Evolutionary conservation across 2,888 invertebrate species (phyloP), one percentile per base, ranked within the genome.

Genomic region (Zelleria hepariella): DNA sequence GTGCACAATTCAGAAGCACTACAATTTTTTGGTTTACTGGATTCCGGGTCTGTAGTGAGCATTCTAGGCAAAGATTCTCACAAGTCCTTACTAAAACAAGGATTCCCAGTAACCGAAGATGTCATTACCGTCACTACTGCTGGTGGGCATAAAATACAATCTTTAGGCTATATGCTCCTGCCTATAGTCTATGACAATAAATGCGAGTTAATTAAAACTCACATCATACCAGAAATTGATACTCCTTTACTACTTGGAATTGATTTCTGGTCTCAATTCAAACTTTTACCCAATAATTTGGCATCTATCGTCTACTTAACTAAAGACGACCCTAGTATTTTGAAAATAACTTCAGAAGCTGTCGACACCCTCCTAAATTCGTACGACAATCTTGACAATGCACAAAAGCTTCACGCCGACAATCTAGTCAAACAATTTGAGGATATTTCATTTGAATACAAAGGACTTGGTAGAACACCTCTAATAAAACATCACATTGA

Each of bases 381-480:
- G 5, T 60, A 62, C 25, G 57, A 60, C 7, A 51, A 60, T 8
- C 51, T 65, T 8, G 21, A 24, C 42, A 42, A 58, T 3, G 42
- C 32, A 5, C 60, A 64, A 27, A 60, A 59, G 57, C 5, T 15
- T 0, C 32, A 59, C 6, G 63, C 62, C 6, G 60, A 63, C 47
- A 47, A 62, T 1, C 18, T 65, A 0, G 55, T 65, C 15, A 10
- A 60, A 2, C 42, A 62, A 21, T 65, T 62, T 60, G 20, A 62
- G 1, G 20, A 57, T 10, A 67, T 67, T 23, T 65, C 63, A 1
- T 60, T 53, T 32, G 59, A 59, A 18, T 1, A 27, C 1, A 61
- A 57, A 32, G 67, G 67, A n/a, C 56, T 67, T 23, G 67, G 67
- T 25, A 24, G 60, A n/a, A 70, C 70, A 4, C 8, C 59, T 26